Base-by-base conservation (phyloP, 2,797 vertebrate genomes). In the Acipenser transmontanus region DNA sequence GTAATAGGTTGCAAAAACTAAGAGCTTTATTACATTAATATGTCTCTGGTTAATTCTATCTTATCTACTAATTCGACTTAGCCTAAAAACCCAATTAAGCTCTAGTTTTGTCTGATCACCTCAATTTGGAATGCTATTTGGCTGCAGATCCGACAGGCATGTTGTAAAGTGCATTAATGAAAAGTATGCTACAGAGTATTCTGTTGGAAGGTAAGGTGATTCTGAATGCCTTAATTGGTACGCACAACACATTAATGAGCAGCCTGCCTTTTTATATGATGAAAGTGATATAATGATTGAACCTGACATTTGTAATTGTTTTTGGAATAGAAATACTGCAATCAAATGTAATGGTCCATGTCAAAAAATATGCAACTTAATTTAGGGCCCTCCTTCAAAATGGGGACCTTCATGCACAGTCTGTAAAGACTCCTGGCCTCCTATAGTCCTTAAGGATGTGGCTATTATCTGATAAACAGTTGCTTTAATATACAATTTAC, bases 21-120 rank as follows among this genome's bases (percentile, higher is more conserved):
- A 82, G 80, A 81, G 34, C 2, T 89, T 85, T 84, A 91, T 91
- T 89, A 79, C 69, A 63, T 89, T 88, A 88, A 88, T 81, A 83
- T 64, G 76, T 82, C 85, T 84, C 81, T 77, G 79, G 81, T 85
- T 92, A 91, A 91, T 91, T 91, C 79, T 75, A 78, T 84, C 84
- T 85, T 81, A 84, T 89, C 87, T 88, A 72, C 82, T 85, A 85
- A 85, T 82, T 89, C 83, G 80, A 82, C 79, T 93, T 80, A 82
- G 82, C 75, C 84, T 85, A 83, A 91, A 93, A 94, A 88, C 72
- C 69, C 34, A 34, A 34, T 34, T 34, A 91, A 89, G 89, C 85
- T 86, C 78, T 81, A 82, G 91, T 91, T 89, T 86, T 86, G 87
- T 90, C 84, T 70, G 70, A 91, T 92, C 81, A 82, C 80, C 81